A percentile compares a stretch with the other conserved stretches of the same genome.
Evolutionary conservation across 2,797 vertebrate species (phyloP).

Genomic region (Sebastes nivosus): DNA sequence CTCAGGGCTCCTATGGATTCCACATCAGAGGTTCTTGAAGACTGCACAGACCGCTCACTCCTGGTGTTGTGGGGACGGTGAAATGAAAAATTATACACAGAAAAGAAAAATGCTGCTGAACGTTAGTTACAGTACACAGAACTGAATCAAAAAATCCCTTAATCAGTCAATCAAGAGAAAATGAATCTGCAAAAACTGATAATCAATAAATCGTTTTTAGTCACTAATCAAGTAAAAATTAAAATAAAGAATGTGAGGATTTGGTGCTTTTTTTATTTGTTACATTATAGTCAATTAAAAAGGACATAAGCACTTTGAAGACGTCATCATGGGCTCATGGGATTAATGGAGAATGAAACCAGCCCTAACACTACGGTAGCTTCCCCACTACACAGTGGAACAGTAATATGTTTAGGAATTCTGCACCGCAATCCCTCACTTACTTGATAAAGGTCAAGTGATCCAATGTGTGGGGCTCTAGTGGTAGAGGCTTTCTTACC

Average conservation of each 20-base stretch:
- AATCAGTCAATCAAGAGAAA: not conserved
- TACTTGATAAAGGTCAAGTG: slow-evolving; percentile 89
- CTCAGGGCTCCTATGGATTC: slow-evolving; percentile 93
- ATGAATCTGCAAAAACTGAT: not conserved
- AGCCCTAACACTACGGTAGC: not conserved
- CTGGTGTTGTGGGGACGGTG: slow-evolving; percentile 72
- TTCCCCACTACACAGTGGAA: not conserved
- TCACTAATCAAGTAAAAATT: not conserved
- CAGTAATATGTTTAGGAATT: not conserved
- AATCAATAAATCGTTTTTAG: not conserved
- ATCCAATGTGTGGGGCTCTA: slow-evolving; percentile 86
- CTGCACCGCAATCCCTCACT: slow-evolving; percentile 31
- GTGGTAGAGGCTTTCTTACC: slow-evolving; percentile 78
- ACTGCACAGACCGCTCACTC: slow-evolving; percentile 87
- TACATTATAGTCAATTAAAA: not conserved
- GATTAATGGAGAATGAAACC: not conserved
- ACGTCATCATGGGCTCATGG: not conserved
- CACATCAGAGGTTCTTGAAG: slow-evolving; percentile 92
- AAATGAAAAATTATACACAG: not conserved
- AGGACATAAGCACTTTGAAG: not conserved
- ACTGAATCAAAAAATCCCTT: not conserved
- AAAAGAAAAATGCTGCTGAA: not conserved
- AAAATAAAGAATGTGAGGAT: not conserved
- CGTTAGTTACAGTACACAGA: not conserved
- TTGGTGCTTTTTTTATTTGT: not conserved